These are phyloP conservation scores for Metopia argyrocephala DNA, from an alignment of 2,888 invertebrate species.

Conservation along the genomic window DNA sequence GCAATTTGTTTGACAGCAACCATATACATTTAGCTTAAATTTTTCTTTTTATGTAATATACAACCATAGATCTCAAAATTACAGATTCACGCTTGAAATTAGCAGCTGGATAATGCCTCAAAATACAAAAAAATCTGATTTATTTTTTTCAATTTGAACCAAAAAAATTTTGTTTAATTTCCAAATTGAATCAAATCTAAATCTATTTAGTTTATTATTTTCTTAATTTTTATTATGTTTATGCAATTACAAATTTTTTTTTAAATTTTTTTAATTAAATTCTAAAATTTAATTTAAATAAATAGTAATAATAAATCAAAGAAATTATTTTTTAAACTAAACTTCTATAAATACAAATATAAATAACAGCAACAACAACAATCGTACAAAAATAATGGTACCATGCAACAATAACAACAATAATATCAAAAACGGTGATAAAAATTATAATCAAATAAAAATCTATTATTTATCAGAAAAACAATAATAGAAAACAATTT, in stretches of 20 bases:
- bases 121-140: no score
- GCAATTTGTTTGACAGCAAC: no score
- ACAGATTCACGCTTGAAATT: no score
- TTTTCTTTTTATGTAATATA: no score
- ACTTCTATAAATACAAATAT: constrained; percentile 11
- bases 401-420: constrained; percentile 35
- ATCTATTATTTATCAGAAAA: constrained; percentile 64
- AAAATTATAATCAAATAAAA: constrained; percentile 67
- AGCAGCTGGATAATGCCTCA: no score
- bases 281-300: constrained; percentile 70
- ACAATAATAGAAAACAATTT: constrained; percentile 64
- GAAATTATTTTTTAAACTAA: constrained; percentile 48
- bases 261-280: constrained; percentile 68
- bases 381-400: background rate
- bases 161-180: no score
- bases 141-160: no score
- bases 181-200: no score
- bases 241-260: background rate
- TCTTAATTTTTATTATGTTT: background rate
- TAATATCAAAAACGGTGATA: constrained; percentile 40
- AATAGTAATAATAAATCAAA: constrained; percentile 66
- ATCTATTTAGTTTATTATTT: no score
- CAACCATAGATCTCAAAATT: no score
- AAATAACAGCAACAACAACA: background rate
- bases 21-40: no score